Conservation (phyloP, 1,140 invertebrate genomes). For the Mesaphorura yosii region DNA sequence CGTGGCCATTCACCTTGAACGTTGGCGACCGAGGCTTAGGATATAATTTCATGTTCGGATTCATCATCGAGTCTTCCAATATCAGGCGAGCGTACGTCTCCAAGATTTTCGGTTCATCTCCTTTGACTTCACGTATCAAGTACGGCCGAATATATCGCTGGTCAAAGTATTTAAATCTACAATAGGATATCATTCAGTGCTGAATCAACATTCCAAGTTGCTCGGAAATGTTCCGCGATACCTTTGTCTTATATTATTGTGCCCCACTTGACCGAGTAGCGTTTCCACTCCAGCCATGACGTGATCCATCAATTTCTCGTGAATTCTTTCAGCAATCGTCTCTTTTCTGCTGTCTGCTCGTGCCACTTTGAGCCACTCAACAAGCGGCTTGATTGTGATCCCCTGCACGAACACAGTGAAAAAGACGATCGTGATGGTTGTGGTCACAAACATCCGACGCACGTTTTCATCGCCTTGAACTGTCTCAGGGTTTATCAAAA, state of each 20-base stretch:
- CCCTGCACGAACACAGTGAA: constrained; percentile 98
- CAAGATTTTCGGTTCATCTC: constrained; percentile 83
- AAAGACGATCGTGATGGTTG: constrained; percentile 94
- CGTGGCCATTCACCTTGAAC: too few species aligned
- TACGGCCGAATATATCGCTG: constrained; percentile 82
- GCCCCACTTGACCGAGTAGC: constrained; percentile 84
- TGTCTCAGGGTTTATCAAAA: constrained; percentile 69
- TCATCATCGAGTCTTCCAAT: constrained; percentile 70
- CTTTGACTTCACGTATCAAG: constrained; percentile 68
- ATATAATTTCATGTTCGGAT: too few species aligned
- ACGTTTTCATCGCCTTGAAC: constrained; percentile 46
- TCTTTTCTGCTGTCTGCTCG: constrained; percentile 74
- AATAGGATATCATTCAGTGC: constrained; percentile 7
- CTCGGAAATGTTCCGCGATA: constrained; percentile 38
- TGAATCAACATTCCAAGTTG: background rate
- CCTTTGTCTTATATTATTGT: constrained; percentile 85
- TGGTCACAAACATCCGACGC: constrained; percentile 90
- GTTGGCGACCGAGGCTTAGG: too few species aligned
- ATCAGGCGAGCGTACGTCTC: constrained; percentile 87
- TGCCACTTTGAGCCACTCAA: constrained; percentile 89
- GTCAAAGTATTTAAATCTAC: constrained; percentile 83
- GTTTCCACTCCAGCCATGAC: constrained; percentile 92
- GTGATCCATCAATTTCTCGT: constrained; percentile 92
- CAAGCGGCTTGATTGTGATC: constrained; percentile 93
- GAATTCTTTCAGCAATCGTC: constrained; percentile 91